A percentile compares a stretch with the other conserved stretches of the same genome.
These are phyloP conservation scores for Brotogeris chrysoptera DNA, from an alignment of 2,797 vertebrate genomes.

Conservation along the genomic window DNA sequence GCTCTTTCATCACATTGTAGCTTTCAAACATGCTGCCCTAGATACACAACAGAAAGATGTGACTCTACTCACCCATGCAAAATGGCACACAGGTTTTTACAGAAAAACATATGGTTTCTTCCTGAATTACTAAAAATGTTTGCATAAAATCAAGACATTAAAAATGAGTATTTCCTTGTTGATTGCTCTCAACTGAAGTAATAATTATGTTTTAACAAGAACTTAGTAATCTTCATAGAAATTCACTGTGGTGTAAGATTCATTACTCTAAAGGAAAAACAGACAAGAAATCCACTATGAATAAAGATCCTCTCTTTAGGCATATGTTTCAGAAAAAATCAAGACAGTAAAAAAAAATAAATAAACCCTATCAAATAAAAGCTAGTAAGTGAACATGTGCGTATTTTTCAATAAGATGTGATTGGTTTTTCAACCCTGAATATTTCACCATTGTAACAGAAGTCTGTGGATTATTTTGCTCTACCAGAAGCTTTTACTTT, in stretches of 20 bases:
- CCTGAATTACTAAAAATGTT: background rate
- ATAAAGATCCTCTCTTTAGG: background rate
- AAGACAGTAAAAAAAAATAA: background rate
- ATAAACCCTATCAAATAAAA: background rate
- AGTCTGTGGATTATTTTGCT: background rate
- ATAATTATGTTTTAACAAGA: background rate
- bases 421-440: background rate
- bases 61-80: background rate
- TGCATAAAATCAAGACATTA: background rate
- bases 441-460: background rate
- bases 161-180: background rate
- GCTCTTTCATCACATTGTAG: constrained; percentile 28
- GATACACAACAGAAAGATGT: background rate
- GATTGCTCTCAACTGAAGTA: background rate
- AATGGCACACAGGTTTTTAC: background rate
- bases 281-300: rapidly evolving
- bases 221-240: background rate
- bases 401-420: background rate
- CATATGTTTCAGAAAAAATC: background rate
- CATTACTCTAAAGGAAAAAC: background rate
- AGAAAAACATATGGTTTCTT: background rate
- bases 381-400: background rate
- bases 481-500: background rate
- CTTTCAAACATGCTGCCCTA: background rate
- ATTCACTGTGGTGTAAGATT: background rate